Conservation (phyloP, 2,797 vertebrate species). For the Chaenodraco wilsoni region DNA sequence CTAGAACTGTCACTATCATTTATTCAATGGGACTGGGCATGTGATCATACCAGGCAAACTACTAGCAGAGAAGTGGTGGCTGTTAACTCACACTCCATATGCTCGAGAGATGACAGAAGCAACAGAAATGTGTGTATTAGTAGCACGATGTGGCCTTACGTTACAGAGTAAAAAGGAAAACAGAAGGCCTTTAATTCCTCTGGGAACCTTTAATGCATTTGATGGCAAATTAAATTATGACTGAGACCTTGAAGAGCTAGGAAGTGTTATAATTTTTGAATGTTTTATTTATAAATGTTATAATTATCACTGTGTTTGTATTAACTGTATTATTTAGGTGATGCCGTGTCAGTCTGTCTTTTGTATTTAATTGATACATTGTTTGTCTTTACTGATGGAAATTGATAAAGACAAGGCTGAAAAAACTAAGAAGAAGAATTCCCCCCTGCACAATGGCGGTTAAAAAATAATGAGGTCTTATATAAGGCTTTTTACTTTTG, state of each 20-base stretch:
- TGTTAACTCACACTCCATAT: constrained; percentile 43
- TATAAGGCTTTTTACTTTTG: constrained; percentile 22
- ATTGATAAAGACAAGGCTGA: too few relatives aligned
- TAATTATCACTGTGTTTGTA: too few relatives aligned
- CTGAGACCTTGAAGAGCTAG: too few relatives aligned
- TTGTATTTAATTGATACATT: too few relatives aligned
- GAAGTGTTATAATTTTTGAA: too few relatives aligned
- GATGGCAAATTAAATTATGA: too few relatives aligned
- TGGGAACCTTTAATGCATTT: too few relatives aligned
- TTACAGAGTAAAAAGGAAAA: constrained; percentile 7
- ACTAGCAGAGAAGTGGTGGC: constrained; percentile 58
- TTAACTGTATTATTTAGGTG: too few relatives aligned
- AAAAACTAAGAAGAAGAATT: neutral
- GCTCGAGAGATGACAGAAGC: constrained; percentile 32
- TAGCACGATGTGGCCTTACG: constrained; percentile 3
- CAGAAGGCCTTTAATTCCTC: too few relatives aligned
- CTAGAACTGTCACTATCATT: constrained; percentile 75
- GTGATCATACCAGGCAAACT: constrained; percentile 44
- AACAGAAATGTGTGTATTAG: constrained; percentile 3
- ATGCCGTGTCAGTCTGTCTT: too few relatives aligned
- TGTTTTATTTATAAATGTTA: too few relatives aligned
- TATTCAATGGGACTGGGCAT: constrained; percentile 57
- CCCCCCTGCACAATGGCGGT: neutral
- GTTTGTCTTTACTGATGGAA: too few relatives aligned
- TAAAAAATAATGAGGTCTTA: constrained; percentile 34